These are phyloP conservation scores for Aethina tumida DNA, from an alignment of 1,140 invertebrate species.

Conservation along the genomic window DNA sequence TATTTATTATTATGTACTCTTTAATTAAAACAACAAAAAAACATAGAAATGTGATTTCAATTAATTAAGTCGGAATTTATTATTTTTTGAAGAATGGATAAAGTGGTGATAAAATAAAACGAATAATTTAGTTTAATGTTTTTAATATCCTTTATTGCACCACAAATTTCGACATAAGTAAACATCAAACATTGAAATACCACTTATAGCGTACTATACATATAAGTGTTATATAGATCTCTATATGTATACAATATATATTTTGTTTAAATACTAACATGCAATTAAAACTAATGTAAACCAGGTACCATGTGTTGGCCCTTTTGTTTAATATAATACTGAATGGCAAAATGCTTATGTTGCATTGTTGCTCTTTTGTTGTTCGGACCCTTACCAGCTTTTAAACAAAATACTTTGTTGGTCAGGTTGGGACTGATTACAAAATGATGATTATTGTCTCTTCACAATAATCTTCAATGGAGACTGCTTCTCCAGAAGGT, in stretches of 20 bases:
- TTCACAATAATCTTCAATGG: conserved; percentile 38
- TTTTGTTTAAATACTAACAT: conserved; percentile 22
- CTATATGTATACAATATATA: conserved; percentile 10
- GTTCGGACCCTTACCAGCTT: conserved; percentile 41
- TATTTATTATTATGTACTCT: too few relatives aligned
- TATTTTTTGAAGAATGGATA: too few relatives aligned
- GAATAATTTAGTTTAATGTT: too few relatives aligned
- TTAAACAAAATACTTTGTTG: conserved; percentile 24
- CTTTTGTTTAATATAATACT: conserved; percentile 19
- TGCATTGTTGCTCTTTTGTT: conserved; percentile 28
- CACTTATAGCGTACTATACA: conserved; percentile 12
- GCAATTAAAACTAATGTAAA: conserved; percentile 20
- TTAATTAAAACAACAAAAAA: too few relatives aligned
- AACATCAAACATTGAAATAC: conserved; percentile 25
- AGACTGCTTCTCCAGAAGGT: conserved; percentile 24
- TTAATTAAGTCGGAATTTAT: too few relatives aligned
- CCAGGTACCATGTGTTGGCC: conserved; percentile 14
- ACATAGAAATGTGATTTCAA: too few relatives aligned
- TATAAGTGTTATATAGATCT: conserved; percentile 16
- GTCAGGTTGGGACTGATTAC: conserved; percentile 24
- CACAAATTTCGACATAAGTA: conserved; percentile 20
- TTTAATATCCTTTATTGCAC: conserved; percentile 24
- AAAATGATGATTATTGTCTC: conserved; percentile 38
- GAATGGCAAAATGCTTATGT: conserved; percentile 16
- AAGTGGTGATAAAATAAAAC: too few relatives aligned